These are phyloP conservation scores for Synergus umbraculus DNA, from an alignment of 2,888 invertebrate species.

Conservation along the genomic window DNA sequence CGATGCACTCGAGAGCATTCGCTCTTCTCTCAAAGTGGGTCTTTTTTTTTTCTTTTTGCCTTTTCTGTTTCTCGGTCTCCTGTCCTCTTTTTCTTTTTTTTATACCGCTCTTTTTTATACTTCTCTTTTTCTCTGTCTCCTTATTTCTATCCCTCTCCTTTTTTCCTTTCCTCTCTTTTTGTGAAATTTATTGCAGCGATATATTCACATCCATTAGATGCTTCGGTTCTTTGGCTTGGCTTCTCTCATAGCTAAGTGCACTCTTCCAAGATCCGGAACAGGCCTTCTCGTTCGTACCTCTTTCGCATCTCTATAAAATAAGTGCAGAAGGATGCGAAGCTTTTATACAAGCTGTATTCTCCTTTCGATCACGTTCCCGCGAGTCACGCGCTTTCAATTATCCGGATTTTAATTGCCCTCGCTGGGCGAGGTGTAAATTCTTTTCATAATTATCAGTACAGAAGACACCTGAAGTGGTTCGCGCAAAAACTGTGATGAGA, in stretches of 20 bases:
- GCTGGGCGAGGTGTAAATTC: not conserved
- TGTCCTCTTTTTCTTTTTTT: slow-evolving; percentile 37
- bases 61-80: slow-evolving; percentile 43
- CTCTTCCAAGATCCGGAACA: slow-evolving; percentile 48
- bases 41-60: slow-evolving; percentile 6
- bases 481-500: not conserved
- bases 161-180: slow-evolving; percentile 67
- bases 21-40: slow-evolving; percentile 44
- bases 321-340: slow-evolving; percentile 18
- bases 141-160: slow-evolving; percentile 44
- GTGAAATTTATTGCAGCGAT: slow-evolving; percentile 76
- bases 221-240: slow-evolving; percentile 52
- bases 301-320: slow-evolving; percentile 47
- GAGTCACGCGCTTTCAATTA: slow-evolving; percentile 33
- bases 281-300: slow-evolving; percentile 49
- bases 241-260: slow-evolving; percentile 48
- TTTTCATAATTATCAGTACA: slow-evolving; percentile 8
- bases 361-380: not conserved
- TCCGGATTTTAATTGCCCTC: not conserved
- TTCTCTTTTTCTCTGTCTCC: slow-evolving; percentile 44
- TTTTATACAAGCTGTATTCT: slow-evolving; percentile 27
- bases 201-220: slow-evolving; percentile 78
- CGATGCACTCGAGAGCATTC: slow-evolving; percentile 45
- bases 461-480: not conserved
- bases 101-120: slow-evolving; percentile 29